Conservation (phyloP, 2,888 invertebrate species). For the Tillus elongatus region DNA sequence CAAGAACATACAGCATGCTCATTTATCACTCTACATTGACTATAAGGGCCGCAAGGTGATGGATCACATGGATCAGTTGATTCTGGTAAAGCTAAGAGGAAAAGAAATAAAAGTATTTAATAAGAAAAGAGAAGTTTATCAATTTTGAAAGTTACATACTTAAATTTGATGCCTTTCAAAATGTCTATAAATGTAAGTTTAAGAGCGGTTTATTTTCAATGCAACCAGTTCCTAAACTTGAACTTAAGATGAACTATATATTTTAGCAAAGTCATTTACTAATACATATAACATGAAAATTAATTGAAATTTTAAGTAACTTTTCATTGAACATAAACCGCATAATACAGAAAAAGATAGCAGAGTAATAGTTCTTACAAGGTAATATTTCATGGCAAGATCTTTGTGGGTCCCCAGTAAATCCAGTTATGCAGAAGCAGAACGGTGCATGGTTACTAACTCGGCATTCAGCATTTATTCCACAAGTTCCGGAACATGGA, state of each 20-base stretch:
- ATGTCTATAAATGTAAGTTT: constrained; percentile 7
- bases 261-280: too few relatives aligned
- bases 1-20: constrained; percentile 76
- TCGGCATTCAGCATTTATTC: constrained; percentile 72
- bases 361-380: constrained; percentile 34
- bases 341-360: too few relatives aligned
- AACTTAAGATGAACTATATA: too few relatives aligned
- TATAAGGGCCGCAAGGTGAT: constrained; percentile 73
- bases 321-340: too few relatives aligned
- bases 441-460: constrained; percentile 76
- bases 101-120: constrained; percentile 13
- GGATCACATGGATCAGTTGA: constrained; percentile 52
- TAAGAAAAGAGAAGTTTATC: constrained; percentile 12
- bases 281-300: too few relatives aligned
- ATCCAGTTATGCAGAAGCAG: constrained; percentile 64
- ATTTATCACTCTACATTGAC: constrained; percentile 63
- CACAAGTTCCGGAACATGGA: constrained; percentile 76
- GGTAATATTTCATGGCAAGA: constrained; percentile 54
- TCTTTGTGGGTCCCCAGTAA: constrained; percentile 68
- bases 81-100: constrained; percentile 26
- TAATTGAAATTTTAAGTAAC: too few relatives aligned
- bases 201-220: constrained; percentile 33
- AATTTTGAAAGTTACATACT: neutral
- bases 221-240: too few relatives aligned
- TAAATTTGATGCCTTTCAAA: too few relatives aligned